Evolutionary conservation across 2,113 vertebrate species (phyloP), one percentile per base, ranked within the genome.

Genomic region (Siphamia tubifer): DNA sequence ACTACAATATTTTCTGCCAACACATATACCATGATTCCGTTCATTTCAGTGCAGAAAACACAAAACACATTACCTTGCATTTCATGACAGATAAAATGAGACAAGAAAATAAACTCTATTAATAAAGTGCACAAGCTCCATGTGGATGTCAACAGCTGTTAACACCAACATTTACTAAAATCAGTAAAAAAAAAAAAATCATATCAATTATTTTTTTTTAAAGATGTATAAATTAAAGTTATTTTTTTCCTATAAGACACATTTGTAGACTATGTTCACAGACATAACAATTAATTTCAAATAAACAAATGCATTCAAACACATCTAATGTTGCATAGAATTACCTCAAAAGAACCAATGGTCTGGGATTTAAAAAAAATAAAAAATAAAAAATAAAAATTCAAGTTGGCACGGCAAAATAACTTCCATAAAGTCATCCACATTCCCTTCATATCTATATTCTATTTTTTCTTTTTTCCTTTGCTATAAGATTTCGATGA

Each of bases 311-410:
- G 85, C 91, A 93, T 92, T 92, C 87, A 88, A 85, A 87, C 81
- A 88, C 90, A 92, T 93, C 81, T 88, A 91, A 45, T 94, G 93
- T 98, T 98, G 96, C 96, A 98, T 98, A 98, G 96, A 96, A 92
- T 93, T 92, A 95, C 93, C 93, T 91, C 88, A 93, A 94, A 87
- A 91, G 82, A 94, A 93, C 75, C 72, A 84, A 94, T 90, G 90
- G 90, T 93, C 90, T 92, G 84, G 88, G 74, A 68, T 87, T 81
- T 86, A 86, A 38, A 30, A 76, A 63, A 28, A 44, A 19, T 64
- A 30, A 63, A 60, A 84, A 90, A 83, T 34, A 80, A 36, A 27
- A 62, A 45, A 36, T 38, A 61, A 76, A 76, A 76, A 68, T 31
- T 2, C 78, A 88, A 80, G 89, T 94, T 94, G 96, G 95, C 94